These are phyloP conservation scores for Hypocryptadius cinnamomeus DNA, from an alignment of 2,113 vertebrate genomes.

Conservation along the genomic window DNA sequence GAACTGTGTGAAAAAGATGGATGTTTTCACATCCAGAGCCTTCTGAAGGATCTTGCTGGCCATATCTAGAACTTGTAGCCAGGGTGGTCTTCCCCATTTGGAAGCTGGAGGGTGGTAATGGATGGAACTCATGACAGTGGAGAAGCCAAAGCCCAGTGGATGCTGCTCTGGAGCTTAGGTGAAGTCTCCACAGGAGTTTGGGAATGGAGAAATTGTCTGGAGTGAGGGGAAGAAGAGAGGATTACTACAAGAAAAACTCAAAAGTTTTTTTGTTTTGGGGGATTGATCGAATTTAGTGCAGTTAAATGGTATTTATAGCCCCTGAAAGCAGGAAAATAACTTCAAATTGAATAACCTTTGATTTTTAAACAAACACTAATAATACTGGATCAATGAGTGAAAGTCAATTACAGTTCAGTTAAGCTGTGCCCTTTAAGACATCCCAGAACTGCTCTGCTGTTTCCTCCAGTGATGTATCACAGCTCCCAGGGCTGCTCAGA, in stretches of 20 bases:
- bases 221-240: background rate
- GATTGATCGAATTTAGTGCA: background rate
- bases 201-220: background rate
- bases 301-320: background rate
- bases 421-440: constrained; percentile 17
- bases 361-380: constrained; percentile 20
- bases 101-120: background rate
- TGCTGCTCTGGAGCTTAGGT: background rate
- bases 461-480: background rate
- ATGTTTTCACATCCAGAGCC: background rate
- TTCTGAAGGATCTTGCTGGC: background rate
- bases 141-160: background rate
- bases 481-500: background rate
- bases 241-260: background rate
- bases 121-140: rapidly evolving
- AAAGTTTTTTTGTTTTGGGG: background rate
- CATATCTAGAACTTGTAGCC: background rate
- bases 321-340: background rate
- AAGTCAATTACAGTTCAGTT: constrained; percentile 34
- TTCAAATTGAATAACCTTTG: constrained; percentile 8
- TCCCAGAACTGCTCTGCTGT: background rate
- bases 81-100: background rate
- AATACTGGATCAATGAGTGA: background rate
- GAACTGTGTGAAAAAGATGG: background rate
- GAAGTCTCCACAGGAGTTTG: background rate